Evolutionary conservation across 1,140 invertebrate species (phyloP).

Genomic region (Sitophilus oryzae): DNA sequence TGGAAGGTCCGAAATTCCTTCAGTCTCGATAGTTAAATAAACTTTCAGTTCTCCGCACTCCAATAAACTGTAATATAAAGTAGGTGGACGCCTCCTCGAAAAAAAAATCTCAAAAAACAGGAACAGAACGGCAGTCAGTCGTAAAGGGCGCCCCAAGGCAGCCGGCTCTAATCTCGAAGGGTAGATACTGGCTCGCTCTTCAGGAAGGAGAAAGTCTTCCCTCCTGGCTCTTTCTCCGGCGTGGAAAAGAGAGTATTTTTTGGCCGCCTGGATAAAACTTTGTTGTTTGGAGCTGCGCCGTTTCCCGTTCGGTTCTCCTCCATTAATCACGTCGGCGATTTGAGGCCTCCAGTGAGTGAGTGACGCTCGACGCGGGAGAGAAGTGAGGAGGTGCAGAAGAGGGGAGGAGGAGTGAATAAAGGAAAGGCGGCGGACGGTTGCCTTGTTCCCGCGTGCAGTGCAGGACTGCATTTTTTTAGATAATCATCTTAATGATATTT

Average conservation of each 20-base stretch:
- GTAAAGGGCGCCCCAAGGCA: slow-evolving; percentile 12
- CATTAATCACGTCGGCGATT: slow-evolving; percentile 60
- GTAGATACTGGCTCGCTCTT: slow-evolving; percentile 44
- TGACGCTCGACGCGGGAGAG: slow-evolving; percentile 45
- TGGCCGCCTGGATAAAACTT: slow-evolving; percentile 54
- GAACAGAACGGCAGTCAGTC: neutral
- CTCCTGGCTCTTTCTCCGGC: slow-evolving; percentile 52
- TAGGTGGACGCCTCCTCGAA: no score
- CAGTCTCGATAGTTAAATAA: no score
- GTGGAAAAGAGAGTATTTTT: slow-evolving; percentile 50
- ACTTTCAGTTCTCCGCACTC: neutral
- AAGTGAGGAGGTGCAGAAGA: no score
- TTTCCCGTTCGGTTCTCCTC: slow-evolving; percentile 41
- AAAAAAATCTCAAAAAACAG: neutral
- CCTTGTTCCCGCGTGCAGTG: no score
- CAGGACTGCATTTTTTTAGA: no score
- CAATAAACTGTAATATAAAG: neutral
- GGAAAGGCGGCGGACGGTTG: no score
- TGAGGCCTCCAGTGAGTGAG: slow-evolving; percentile 49
- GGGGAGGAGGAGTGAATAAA: no score
- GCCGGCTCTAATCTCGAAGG: slow-evolving; percentile 41
- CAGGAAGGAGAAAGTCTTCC: slow-evolving; percentile 44
- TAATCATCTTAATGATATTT: no score
- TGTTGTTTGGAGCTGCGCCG: slow-evolving; percentile 57
- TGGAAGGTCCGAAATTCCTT: no score